Percentiles rank a stretch among this genome's conserved stretches.
These are phyloP conservation scores for Holcopasites calliopsidis DNA, from an alignment of 1,140 invertebrate genomes.

Conservation along the genomic window DNA sequence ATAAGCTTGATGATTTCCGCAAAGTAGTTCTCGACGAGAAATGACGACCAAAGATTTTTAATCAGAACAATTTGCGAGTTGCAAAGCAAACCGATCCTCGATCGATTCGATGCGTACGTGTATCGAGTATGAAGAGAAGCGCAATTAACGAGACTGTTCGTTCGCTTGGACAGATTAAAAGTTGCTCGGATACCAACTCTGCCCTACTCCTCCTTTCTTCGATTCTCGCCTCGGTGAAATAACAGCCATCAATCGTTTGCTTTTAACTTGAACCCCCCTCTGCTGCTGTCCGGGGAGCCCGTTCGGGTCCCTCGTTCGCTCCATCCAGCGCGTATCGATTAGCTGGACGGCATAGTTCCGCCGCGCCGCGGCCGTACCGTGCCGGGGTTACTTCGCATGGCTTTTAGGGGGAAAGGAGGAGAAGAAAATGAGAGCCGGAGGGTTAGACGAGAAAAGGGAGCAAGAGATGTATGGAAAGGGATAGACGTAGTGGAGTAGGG, in stretches of 20 bases:
- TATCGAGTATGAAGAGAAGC: too few species aligned
- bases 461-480: conserved; percentile 1
- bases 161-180: not conserved
- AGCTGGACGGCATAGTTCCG: conserved; percentile 44
- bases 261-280: conserved; percentile 36
- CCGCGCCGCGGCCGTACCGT: conserved; percentile 19
- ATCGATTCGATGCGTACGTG: too few species aligned
- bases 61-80: too few species aligned
- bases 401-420: conserved; percentile 37
- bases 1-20: too few species aligned
- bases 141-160: not conserved
- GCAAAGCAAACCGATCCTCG: too few species aligned
- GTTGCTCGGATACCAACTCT: not conserved
- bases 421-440: conserved; percentile 33
- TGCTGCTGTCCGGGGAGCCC: conserved; percentile 16
- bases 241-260: conserved; percentile 57
- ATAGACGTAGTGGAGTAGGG: not conserved
- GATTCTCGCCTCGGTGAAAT: conserved; percentile 33
- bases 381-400: conserved; percentile 41
- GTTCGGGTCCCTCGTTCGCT: conserved; percentile 41
- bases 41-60: too few species aligned
- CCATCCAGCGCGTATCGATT: conserved; percentile 58
- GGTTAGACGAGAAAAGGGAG: conserved; percentile 21
- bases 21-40: too few species aligned
- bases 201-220: conserved; percentile 17